Percentiles rank a stretch among this genome's conserved stretches.
Evolutionary conservation across 2,113 vertebrate genomes (phyloP).

Genomic region (Pachypanchax playfairii): DNA sequence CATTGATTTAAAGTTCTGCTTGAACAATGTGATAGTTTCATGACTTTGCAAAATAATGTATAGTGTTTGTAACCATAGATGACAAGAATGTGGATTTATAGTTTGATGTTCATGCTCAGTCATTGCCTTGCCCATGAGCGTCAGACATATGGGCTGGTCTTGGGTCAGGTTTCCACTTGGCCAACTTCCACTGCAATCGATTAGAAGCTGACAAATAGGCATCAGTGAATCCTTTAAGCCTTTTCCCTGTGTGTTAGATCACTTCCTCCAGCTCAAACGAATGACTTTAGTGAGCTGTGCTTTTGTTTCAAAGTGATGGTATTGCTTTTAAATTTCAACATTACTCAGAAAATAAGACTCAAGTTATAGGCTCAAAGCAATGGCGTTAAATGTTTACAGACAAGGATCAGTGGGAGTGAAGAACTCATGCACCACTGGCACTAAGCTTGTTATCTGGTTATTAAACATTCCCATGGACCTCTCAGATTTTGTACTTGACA

Average conservation of each 20-base stretch:
- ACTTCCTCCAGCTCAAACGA: slow-evolving; percentile 31
- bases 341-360: slow-evolving; percentile 23
- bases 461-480: slow-evolving; percentile 28
- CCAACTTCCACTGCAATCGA: slow-evolving; percentile 39
- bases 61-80: slow-evolving; percentile 14
- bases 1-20: too few relatives aligned
- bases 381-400: slow-evolving; percentile 37
- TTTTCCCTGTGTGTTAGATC: slow-evolving; percentile 33
- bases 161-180: slow-evolving; percentile 33
- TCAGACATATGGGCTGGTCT: slow-evolving; percentile 37
- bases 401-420: slow-evolving; percentile 40
- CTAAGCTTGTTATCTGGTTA: slow-evolving; percentile 20
- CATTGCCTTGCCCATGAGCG: slow-evolving; percentile 23
- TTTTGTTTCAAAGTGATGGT: slow-evolving; percentile 34
- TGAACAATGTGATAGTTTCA: too few relatives aligned
- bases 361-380: slow-evolving; percentile 23
- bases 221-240: slow-evolving; percentile 55
- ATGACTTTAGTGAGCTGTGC: slow-evolving; percentile 29
- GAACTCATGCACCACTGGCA: slow-evolving; percentile 25
- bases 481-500: slow-evolving; percentile 24
- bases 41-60: too few relatives aligned
- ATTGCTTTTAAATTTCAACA: slow-evolving; percentile 34
- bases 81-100: slow-evolving; percentile 22
- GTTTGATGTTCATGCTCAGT: slow-evolving; percentile 26
- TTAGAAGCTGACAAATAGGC: slow-evolving; percentile 58